Evolutionary conservation across 2,113 vertebrate species (phyloP).

Genomic region (Zapornia atra): DNA sequence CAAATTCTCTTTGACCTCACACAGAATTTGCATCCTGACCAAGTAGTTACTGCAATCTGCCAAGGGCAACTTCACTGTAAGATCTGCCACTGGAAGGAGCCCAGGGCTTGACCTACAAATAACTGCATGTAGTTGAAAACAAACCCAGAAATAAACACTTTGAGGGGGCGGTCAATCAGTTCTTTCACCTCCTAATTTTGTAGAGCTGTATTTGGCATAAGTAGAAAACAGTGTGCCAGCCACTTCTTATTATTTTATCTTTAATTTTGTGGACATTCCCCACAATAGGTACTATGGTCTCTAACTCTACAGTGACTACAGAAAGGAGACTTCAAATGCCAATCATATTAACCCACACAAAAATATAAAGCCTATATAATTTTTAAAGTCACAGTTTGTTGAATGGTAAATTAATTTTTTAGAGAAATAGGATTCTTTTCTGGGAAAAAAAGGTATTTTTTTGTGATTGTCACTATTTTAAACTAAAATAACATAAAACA

Average conservation of each 20-base stretch:
- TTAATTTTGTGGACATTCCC: not conserved
- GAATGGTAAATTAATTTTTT: not conserved
- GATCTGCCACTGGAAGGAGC: not conserved
- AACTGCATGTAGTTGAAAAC: not conserved
- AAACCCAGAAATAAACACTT: constrained; percentile 7
- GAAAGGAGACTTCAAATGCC: not conserved
- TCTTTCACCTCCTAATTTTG: not conserved
- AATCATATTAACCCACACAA: not conserved
- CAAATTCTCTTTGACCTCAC: not conserved
- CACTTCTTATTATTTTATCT: not conserved
- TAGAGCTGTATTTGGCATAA: not conserved
- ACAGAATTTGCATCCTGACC: not conserved
- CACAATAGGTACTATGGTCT: not conserved
- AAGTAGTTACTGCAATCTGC: not conserved
- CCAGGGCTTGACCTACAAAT: not conserved
- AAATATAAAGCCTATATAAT: not conserved
- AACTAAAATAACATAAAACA: not conserved
- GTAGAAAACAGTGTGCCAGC: not conserved
- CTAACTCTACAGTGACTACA: not conserved
- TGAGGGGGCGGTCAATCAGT: not conserved
- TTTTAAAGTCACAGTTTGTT: not conserved
- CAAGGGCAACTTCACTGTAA: not conserved
- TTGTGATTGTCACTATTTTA: not conserved
- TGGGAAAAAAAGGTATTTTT: not conserved
- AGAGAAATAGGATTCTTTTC: not conserved